Evolutionary conservation across 2,797 vertebrate genomes (phyloP).

Genomic region (Esox masquinongy): DNA sequence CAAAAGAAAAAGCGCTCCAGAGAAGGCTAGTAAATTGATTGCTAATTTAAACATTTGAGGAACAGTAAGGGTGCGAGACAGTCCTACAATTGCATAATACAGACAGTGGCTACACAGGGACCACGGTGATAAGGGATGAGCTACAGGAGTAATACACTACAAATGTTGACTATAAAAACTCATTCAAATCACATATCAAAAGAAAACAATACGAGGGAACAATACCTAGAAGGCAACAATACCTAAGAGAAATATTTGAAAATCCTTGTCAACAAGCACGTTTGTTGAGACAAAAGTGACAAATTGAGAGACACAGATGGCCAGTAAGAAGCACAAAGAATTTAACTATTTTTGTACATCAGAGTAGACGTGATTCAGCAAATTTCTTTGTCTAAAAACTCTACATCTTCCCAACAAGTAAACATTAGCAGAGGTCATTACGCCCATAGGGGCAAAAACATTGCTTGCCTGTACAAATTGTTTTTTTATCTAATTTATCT

Average conservation of each 20-base stretch:
- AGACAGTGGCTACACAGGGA: background rate
- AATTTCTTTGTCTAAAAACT: background rate
- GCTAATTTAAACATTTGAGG: background rate
- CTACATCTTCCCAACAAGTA: background rate
- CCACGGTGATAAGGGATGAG: background rate
- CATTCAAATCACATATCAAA: background rate
- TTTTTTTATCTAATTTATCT: background rate
- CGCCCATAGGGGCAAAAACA: background rate
- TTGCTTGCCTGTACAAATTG: background rate
- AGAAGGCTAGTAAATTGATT: background rate
- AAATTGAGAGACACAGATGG: background rate
- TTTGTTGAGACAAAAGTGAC: too few relatives aligned
- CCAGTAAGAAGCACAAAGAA: background rate
- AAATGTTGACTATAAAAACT: background rate
- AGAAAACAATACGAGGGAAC: background rate
- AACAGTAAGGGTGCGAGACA: background rate
- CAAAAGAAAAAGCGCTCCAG: background rate
- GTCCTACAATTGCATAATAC: background rate
- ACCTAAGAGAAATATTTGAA: background rate
- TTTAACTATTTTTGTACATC: background rate
- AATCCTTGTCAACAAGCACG: background rate
- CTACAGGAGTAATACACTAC: background rate
- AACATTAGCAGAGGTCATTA: background rate
- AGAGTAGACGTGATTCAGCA: background rate
- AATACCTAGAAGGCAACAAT: background rate